phyloP scores from a whole-genome alignment of 2,888 invertebrate species.

The Noctua fimbriata region DNA sequence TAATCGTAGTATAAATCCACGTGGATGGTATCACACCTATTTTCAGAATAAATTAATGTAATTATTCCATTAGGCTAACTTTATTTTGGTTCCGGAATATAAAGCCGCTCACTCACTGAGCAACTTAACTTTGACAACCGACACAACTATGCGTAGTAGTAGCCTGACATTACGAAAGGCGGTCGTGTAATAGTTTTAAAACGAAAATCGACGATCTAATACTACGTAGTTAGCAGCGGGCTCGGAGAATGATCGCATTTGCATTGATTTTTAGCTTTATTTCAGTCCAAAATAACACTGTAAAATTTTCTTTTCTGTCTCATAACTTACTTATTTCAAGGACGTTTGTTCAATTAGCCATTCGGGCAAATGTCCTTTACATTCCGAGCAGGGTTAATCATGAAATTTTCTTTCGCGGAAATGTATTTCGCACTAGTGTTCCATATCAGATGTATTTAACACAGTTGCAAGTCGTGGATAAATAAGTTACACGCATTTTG shows the following conservation, averaged over 20 bases:
- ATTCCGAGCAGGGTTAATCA: background rate
- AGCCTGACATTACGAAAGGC: background rate
- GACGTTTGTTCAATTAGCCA: background rate
- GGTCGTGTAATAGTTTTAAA: background rate
- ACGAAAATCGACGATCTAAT: background rate
- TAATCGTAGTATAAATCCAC: background rate
- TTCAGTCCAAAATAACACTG: background rate
- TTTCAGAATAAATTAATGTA: constrained; percentile 36
- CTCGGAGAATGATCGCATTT: background rate
- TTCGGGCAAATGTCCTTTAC: background rate
- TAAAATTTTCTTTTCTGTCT: background rate
- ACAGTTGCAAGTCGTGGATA: background rate
- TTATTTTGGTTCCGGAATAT: background rate
- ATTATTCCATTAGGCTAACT: constrained; percentile 22
- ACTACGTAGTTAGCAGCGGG: no score
- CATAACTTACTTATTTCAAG: background rate
- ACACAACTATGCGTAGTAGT: background rate
- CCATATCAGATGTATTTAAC: background rate
- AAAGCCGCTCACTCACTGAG: constrained; percentile 14
- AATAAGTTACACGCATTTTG: background rate
- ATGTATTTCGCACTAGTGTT: background rate
- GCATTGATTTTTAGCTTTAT: background rate
- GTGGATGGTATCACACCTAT: constrained; percentile 10
- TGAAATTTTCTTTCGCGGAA: background rate
- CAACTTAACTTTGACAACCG: background rate